A percentile compares a stretch with the other conserved stretches of the same genome.
Conservation (phyloP, 2,113 vertebrate species). For the Odobenus rosmarus region DNA sequence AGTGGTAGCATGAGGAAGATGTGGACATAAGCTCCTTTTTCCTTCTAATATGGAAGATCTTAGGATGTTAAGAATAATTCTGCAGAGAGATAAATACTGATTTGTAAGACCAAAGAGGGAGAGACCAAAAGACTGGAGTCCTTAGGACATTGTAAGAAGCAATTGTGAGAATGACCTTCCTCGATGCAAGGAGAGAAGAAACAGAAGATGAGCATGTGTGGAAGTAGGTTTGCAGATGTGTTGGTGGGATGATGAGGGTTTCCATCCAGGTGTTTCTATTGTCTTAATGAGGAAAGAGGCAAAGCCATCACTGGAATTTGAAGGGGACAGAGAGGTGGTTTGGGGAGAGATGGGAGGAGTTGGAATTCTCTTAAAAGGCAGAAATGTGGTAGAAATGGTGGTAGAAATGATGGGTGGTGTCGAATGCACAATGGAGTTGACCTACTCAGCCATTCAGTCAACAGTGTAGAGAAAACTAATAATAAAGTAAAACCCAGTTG, state of each 20-base stretch:
- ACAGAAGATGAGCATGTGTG: neutral
- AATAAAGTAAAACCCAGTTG: neutral
- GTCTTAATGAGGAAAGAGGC: neutral
- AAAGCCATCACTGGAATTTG: neutral
- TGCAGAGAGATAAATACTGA: neutral
- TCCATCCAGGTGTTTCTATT: neutral
- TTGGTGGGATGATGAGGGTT: neutral
- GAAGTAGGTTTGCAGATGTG: neutral
- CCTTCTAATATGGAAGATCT: neutral
- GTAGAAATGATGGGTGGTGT: neutral
- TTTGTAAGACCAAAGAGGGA: neutral
- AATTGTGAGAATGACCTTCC: neutral
- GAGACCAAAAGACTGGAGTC: neutral
- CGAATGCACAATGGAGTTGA: neutral
- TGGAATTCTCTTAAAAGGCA: neutral
- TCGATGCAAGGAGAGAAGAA: neutral
- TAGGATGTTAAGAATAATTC: constrained; percentile 1
- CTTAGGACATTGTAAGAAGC: neutral
- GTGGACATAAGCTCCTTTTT: neutral
- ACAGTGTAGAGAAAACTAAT: neutral
- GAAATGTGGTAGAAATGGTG: neutral
- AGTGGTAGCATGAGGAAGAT: neutral
- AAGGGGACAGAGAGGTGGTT: neutral
- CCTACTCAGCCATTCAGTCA: neutral
- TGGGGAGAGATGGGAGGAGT: neutral